Base-by-base conservation (phyloP, 2,113 vertebrate genomes). In the Glaucidium brasilianum region DNA sequence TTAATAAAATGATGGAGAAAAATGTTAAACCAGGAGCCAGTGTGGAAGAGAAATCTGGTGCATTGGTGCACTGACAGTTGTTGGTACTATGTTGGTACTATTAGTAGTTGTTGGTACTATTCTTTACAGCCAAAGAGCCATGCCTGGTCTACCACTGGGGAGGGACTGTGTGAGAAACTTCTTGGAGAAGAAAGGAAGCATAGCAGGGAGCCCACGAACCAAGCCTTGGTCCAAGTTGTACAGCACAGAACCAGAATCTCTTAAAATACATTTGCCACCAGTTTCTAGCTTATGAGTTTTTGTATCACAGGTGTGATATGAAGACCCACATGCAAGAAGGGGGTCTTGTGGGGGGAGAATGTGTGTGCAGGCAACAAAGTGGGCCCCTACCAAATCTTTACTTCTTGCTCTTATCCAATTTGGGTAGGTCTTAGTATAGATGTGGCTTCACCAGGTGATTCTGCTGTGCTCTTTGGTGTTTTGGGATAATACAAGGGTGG, bases 361-460 rank as follows among this genome's bases (percentile, higher is more conserved):
- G 11, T 37, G 8, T 55, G 3, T 69, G 22, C 17, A 11, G 17
- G 27, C 11, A n/a, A 1, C 2, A 0, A 30, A 66, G 39, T 22
- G 15, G 6, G 3, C 13, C 15, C 7, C 34, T 66, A 32, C 0
- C 5, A 47, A 5, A 60, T 81, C 26, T 32, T 68, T 5, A 10
- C 16, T n/a, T 59, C 16, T 77, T 73, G 15, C 7, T 90, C 17
- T 19, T 73, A 1, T 59, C 22, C 39, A n/a, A 4, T 18, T 79
- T 3, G 1, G 2, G 1, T 49, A 17, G n/a, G 9, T 59, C 26
- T 66, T 56, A 7, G 15, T 1, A 6, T 10, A 37, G 20, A 4
- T 53, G 5, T 58, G n/a, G 17, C 47, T 78, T 88, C 18, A 20
- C 15, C 20, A n/a, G 14, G 6, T 66, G 45, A 15, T 77, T 52